Conservation (phyloP, 1,140 invertebrate genomes). For the Lordiphosa stackelbergi region DNA sequence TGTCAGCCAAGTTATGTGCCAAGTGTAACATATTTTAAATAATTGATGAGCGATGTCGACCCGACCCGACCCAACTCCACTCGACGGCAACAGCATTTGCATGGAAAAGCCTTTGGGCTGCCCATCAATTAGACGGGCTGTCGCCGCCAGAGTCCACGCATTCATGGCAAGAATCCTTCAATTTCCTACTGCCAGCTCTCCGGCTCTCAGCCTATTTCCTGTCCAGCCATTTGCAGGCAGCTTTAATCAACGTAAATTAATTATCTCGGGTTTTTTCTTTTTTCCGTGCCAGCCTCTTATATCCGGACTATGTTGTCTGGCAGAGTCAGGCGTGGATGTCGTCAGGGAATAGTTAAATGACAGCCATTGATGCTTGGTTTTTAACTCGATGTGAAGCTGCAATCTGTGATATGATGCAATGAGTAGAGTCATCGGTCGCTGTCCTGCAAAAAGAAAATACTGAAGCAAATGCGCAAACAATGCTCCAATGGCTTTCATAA, state of each 20-base stretch:
- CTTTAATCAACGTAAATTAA: constrained; percentile 71
- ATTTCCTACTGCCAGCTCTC: constrained; percentile 52
- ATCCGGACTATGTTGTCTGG: constrained; percentile 33
- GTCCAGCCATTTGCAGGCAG: constrained; percentile 33
- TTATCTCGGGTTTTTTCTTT: constrained; percentile 47
- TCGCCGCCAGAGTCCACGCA: constrained; percentile 40
- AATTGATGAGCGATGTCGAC: constrained; percentile 58
- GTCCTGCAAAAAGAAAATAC: background rate
- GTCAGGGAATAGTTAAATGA: constrained; percentile 42
- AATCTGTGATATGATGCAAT: constrained; percentile 2
- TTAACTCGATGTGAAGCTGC: constrained; percentile 29
- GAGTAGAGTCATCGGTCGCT: background rate
- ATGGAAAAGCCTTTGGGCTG: constrained; percentile 54
- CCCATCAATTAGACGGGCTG: constrained; percentile 60
- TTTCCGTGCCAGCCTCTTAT: constrained; percentile 22
- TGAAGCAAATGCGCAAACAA: constrained; percentile 44
- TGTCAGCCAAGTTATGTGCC: constrained; percentile 63
- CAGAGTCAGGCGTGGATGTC: constrained; percentile 20
- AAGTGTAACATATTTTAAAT: constrained; percentile 72
- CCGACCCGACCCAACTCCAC: background rate
- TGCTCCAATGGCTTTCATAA: constrained; percentile 15
- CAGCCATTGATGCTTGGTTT: constrained; percentile 36
- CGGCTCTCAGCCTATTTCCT: constrained; percentile 3
- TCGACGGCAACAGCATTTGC: constrained; percentile 45
- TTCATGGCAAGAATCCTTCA: constrained; percentile 63